Evolutionary conservation across 2,113 vertebrate species (phyloP).

Genomic region (Lonchura striata): DNA sequence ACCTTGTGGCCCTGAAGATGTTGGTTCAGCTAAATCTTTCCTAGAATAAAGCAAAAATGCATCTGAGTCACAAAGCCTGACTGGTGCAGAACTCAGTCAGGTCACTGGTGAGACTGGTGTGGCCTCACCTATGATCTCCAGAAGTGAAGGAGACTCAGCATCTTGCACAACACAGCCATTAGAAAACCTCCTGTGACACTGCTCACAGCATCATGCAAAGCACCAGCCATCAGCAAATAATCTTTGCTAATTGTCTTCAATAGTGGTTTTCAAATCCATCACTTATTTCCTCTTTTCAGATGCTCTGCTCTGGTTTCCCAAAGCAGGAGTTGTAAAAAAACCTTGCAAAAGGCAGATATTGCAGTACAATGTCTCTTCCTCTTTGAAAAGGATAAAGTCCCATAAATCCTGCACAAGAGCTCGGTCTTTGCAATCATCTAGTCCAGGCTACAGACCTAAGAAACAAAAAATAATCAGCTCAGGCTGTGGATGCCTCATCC

Average conservation of each 20-base stretch:
- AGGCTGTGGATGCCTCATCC: not conserved
- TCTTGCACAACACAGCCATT: not conserved
- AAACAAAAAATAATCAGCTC: slow-evolving; percentile 14
- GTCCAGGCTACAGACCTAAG: not conserved
- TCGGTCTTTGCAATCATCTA: not conserved
- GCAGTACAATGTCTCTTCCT: not conserved
- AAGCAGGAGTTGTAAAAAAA: not conserved
- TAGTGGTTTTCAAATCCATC: not conserved
- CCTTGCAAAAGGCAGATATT: not conserved
- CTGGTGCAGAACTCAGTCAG: not conserved
- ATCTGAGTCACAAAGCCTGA: not conserved
- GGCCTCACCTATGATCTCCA: not conserved
- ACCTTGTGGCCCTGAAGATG: not conserved
- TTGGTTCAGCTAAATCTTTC: not conserved
- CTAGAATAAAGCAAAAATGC: not conserved
- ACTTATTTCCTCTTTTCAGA: not conserved
- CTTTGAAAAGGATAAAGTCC: not conserved
- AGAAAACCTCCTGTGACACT: not conserved
- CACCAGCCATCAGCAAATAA: not conserved
- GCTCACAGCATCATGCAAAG: not conserved
- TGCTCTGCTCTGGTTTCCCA: not conserved
- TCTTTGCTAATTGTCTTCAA: not conserved
- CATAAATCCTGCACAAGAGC: not conserved
- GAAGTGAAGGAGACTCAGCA: not conserved
- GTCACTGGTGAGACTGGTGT: not conserved